phyloP scores from a whole-genome alignment of 1,140 invertebrate species.

The Philotrypesis tridentata region DNA sequence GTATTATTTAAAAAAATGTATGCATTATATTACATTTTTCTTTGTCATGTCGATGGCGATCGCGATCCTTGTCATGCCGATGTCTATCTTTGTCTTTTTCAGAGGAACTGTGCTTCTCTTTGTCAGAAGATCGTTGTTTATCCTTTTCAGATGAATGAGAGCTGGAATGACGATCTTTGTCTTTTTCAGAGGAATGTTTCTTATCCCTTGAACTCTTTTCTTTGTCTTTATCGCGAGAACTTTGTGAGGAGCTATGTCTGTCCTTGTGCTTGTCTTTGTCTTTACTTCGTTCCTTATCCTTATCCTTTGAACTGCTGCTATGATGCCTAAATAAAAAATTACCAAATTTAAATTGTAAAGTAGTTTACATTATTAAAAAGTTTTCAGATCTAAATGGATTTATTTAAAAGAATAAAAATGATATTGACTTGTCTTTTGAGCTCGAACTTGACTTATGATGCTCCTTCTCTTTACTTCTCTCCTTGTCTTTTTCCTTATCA shows the following conservation, averaged over 20 bases:
- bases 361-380: not conserved
- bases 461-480: conserved; percentile 63
- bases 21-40: conserved; percentile 64
- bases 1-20: conserved; percentile 17
- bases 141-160: conserved; percentile 72
- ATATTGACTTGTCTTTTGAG: conserved; percentile 66
- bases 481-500: conserved; percentile 63
- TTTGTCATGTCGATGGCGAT: conserved; percentile 71
- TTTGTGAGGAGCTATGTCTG: conserved; percentile 68
- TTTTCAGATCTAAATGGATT: not conserved
- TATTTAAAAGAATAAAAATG: not conserved
- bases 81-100: conserved; percentile 74
- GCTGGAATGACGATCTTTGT: conserved; percentile 71
- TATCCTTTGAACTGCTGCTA: conserved; percentile 61
- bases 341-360: not conserved
- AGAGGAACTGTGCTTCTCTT: conserved; percentile 73
- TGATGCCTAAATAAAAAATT: conserved; percentile 61
- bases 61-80: conserved; percentile 76
- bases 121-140: conserved; percentile 72
- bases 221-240: conserved; percentile 74
- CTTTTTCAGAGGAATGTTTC: conserved; percentile 74
- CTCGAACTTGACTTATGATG: conserved; percentile 71
- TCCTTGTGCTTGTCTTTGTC: conserved; percentile 64
- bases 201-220: conserved; percentile 74
- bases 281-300: conserved; percentile 55